phyloP scores from a whole-genome alignment of 2,113 vertebrate genomes.

The Atractosteus spatula region DNA sequence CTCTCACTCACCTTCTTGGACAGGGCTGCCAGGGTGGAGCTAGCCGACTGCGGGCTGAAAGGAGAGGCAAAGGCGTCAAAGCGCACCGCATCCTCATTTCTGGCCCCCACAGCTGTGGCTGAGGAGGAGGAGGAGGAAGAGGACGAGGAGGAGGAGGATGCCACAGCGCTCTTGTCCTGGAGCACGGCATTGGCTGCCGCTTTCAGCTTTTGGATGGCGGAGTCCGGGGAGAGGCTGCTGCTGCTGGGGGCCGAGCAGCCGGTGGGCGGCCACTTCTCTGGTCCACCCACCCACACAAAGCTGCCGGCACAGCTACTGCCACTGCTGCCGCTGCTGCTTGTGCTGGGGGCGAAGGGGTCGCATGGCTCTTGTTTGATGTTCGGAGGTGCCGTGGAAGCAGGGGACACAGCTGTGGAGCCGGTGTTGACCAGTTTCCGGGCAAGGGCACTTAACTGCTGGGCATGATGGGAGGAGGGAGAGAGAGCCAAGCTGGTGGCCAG shows the following conservation, averaged over 20 bases:
- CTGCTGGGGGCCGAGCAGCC: slow-evolving; percentile 76
- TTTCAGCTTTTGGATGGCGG: slow-evolving; percentile 96
- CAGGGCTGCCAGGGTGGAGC: slow-evolving; percentile 92
- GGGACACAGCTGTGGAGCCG: slow-evolving; percentile 57
- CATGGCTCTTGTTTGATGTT: slow-evolving; percentile 67
- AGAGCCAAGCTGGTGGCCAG: slow-evolving; percentile 76
- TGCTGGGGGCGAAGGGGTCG: slow-evolving; percentile 66
- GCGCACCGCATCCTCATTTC: slow-evolving; percentile 82
- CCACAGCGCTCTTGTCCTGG: slow-evolving; percentile 87
- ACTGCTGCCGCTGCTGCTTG: slow-evolving; percentile 73
- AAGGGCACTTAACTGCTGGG: slow-evolving; percentile 93
- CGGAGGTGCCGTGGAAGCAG: slow-evolving; percentile 58
- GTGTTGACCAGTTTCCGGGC: slow-evolving; percentile 90
- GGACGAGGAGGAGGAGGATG: slow-evolving; percentile 56
- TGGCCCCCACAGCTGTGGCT: slow-evolving; percentile 40
- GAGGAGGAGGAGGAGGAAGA: slow-evolving; percentile 55
- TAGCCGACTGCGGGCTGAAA: slow-evolving; percentile 96
- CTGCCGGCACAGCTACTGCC: slow-evolving; percentile 60
- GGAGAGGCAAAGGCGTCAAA: slow-evolving; percentile 94
- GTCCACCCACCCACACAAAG: slow-evolving; percentile 86
- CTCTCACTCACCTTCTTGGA: slow-evolving; percentile 98
- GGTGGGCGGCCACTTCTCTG: slow-evolving; percentile 90
- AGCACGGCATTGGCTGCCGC: slow-evolving; percentile 93
- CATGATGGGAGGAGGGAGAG: slow-evolving; percentile 88
- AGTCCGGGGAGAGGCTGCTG: slow-evolving; percentile 90